Base-by-base conservation (phyloP, 1,140 invertebrate genomes). In the Panagrolaimus sp. region DNA sequence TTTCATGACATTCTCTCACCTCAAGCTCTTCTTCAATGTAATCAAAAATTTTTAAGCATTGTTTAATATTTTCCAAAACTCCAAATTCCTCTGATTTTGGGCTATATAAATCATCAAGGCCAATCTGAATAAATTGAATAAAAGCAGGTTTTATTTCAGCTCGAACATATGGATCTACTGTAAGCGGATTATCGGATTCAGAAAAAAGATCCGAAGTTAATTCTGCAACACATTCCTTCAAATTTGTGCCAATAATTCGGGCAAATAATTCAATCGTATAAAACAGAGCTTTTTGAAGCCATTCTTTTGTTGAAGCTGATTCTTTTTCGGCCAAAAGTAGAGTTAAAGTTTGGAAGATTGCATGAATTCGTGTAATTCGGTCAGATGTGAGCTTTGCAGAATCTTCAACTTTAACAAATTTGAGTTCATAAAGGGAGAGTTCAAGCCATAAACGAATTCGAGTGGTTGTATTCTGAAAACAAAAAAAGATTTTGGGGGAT, bases 41-140 rank as follows among this genome's bases (percentile, higher is more conserved):
- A 1, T 57, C 51, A 57, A 57, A 57, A 57, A 57, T 57, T 27
- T 27, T 57, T 27, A 57, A 57, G 20, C 51, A 57, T 27, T 57
- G 51, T 27, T 57, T 57, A 9, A 57, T 57, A 57, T 57, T 57
- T 27, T 57, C 51, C 13, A 57, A 27, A n/a, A 27, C 51, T 25
- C 51, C 27, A 16, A 25, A 57, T 27, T 57, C 51, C 13, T 57
- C 51, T 20, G 20, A 25, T 27, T 20, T 57, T 16, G 9, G 14
- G 4, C 1, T 5, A 57, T 57, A 57, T 11, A 57, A 27, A 25
- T 57, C 27, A 5, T 20, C 13, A n/a, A 27, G 13, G 20, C 51
- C 51, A 16, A 57, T 57, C 20, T 57, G n/a, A 27, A 57, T 57
- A 20, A 57, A 20, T 20, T 57, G 14, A 20, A 27, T 27, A 57